A percentile compares a stretch with the other conserved stretches of the same genome.
Evolutionary conservation across 1,140 invertebrate genomes (phyloP).

Genomic region (Temnothorax longispinosus): DNA sequence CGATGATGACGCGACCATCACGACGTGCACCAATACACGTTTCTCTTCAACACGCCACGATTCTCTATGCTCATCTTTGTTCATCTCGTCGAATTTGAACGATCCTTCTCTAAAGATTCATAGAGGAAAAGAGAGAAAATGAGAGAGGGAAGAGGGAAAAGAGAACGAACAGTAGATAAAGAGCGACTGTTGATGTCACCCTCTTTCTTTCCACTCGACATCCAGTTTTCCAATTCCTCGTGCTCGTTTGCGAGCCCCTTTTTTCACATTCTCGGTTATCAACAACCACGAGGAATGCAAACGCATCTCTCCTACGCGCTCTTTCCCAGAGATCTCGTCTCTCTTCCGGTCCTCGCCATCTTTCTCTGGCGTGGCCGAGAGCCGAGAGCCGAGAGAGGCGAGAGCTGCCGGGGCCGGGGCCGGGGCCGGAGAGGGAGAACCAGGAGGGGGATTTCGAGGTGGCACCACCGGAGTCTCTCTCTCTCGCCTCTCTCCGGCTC

Average conservation of each 20-base stretch:
- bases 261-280: constrained; percentile 17
- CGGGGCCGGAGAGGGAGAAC: constrained; percentile 56
- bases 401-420: constrained; percentile 28
- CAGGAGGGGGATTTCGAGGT: constrained; percentile 58
- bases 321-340: constrained; percentile 38
- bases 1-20: constrained; percentile 37
- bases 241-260: background rate
- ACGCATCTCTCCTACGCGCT: constrained; percentile 16
- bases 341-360: constrained; percentile 66
- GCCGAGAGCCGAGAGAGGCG: constrained; percentile 24
- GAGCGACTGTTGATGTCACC: background rate
- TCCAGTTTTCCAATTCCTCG: background rate
- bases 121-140: background rate
- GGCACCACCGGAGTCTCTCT: constrained; percentile 32
- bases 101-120: background rate
- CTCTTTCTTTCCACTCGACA: background rate
- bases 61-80: background rate
- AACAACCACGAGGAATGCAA: background rate
- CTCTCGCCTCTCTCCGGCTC: constrained; percentile 35
- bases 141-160: background rate
- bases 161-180: background rate
- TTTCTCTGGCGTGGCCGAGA: constrained; percentile 60
- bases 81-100: background rate
- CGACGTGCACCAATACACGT: background rate
- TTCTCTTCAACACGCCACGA: background rate